Percentiles rank a stretch among this genome's conserved stretches.
Evolutionary conservation across 2,797 vertebrate species (phyloP).

Genomic region (Decapterus maruadsi): DNA sequence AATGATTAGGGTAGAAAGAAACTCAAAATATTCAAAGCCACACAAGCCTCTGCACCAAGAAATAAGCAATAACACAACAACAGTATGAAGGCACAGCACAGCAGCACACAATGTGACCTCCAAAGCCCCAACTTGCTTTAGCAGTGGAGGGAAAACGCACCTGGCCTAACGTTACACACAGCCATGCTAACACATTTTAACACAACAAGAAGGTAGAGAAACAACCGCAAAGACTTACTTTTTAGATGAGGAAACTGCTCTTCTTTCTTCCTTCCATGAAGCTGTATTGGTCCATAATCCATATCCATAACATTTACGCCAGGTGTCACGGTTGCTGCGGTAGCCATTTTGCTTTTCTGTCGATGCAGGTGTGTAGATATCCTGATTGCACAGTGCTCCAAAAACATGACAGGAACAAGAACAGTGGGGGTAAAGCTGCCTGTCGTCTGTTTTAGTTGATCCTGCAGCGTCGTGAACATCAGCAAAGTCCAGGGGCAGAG

Average conservation of each 20-base stretch:
- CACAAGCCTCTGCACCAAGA: neutral
- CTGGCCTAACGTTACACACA: neutral
- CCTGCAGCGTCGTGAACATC: too few relatives aligned
- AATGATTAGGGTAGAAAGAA: neutral
- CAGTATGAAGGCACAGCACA: neutral
- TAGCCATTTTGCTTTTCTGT: neutral
- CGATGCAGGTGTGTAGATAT: too few relatives aligned
- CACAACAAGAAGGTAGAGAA: neutral
- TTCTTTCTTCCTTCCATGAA: neutral
- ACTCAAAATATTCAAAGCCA: neutral
- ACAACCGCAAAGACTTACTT: neutral
- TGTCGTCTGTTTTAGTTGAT: neutral
- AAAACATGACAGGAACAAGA: too few relatives aligned
- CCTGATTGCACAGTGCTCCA: too few relatives aligned
- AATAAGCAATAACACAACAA: conserved; percentile 13
- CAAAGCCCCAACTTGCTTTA: neutral
- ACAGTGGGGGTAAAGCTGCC: neutral
- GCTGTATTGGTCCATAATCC: neutral
- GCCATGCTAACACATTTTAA: neutral
- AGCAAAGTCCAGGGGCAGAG: too few relatives aligned
- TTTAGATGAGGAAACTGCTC: neutral
- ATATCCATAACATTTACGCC: neutral
- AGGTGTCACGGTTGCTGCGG: neutral
- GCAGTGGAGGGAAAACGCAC: neutral
- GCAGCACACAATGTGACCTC: neutral